Evolutionary conservation across 2,113 vertebrate species (phyloP).

Genomic region (Anarhynchus alexandrinus): DNA sequence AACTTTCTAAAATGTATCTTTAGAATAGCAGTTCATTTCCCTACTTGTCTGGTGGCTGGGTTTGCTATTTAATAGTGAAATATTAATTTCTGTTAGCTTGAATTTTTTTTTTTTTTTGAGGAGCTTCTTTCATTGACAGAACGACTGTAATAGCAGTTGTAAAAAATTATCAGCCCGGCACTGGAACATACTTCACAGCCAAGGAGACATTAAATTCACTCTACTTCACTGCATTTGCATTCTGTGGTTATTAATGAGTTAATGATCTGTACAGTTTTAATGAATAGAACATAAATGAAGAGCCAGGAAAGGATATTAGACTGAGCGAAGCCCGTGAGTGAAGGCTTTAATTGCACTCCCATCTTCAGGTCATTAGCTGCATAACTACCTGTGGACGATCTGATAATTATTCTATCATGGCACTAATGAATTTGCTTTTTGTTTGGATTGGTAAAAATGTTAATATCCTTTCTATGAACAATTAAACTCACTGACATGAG

Average conservation of each 20-base stretch:
- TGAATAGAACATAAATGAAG: constrained; percentile 43
- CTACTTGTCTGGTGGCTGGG: background rate
- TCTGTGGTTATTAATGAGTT: constrained; percentile 53
- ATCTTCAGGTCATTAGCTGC: constrained; percentile 52
- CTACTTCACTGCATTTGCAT: background rate
- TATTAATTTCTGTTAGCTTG: background rate
- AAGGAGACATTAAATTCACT: background rate
- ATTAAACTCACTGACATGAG: background rate
- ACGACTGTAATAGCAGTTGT: background rate
- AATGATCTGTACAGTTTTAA: constrained; percentile 49
- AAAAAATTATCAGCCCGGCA: background rate
- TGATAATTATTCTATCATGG: background rate
- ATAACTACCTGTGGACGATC: constrained; percentile 22
- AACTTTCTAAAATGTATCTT: background rate
- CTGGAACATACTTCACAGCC: background rate
- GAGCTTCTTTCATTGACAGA: background rate
- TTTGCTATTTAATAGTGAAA: background rate
- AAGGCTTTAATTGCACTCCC: constrained; percentile 57
- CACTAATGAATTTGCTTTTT: constrained; percentile 39
- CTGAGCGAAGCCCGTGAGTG: background rate
- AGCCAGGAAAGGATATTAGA: background rate
- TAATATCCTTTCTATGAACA: background rate
- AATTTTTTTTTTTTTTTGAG: background rate
- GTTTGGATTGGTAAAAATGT: background rate
- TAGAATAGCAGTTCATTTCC: background rate